Conservation (phyloP, 2,888 invertebrate species). For the Trypoxylon attenuatum region DNA sequence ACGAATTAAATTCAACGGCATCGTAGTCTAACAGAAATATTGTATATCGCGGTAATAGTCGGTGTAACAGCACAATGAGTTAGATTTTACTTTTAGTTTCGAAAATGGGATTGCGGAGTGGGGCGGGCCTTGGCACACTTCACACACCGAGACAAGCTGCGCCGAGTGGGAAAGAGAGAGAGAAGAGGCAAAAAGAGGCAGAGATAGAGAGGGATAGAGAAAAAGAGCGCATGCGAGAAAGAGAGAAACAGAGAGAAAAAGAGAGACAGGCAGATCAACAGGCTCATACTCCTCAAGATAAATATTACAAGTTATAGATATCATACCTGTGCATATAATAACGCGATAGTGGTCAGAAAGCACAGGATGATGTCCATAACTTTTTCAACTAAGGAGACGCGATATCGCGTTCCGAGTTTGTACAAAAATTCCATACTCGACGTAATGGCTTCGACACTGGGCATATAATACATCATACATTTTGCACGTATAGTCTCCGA, state of each 20-base stretch:
- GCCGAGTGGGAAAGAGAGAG: slow-evolving; percentile 27
- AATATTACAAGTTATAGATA: slow-evolving; percentile 56
- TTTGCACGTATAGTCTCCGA: too few relatives aligned
- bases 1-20: slow-evolving; percentile 35
- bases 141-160: slow-evolving; percentile 65
- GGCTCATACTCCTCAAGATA: slow-evolving; percentile 44
- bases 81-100: slow-evolving; percentile 75
- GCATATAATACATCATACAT: too few relatives aligned
- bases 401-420: too few relatives aligned
- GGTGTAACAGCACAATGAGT: slow-evolving; percentile 70
- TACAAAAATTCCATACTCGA: too few relatives aligned
- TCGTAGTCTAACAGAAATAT: slow-evolving; percentile 59
- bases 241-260: slow-evolving; percentile 12
- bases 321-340: slow-evolving; percentile 39
- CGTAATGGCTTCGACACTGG: too few relatives aligned
- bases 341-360: slow-evolving; percentile 34
- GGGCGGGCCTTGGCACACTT: slow-evolving; percentile 73
- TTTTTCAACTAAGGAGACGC: not conserved
- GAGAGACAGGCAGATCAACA: too few relatives aligned
- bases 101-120: slow-evolving; percentile 71
- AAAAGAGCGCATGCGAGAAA: slow-evolving; percentile 1
- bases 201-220: slow-evolving; percentile 18
- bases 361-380: slow-evolving; percentile 13
- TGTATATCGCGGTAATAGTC: slow-evolving; percentile 60
- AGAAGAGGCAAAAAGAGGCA: slow-evolving; percentile 26